Conservation (phyloP, 1,140 invertebrate species). For the Thrips palmi region DNA sequence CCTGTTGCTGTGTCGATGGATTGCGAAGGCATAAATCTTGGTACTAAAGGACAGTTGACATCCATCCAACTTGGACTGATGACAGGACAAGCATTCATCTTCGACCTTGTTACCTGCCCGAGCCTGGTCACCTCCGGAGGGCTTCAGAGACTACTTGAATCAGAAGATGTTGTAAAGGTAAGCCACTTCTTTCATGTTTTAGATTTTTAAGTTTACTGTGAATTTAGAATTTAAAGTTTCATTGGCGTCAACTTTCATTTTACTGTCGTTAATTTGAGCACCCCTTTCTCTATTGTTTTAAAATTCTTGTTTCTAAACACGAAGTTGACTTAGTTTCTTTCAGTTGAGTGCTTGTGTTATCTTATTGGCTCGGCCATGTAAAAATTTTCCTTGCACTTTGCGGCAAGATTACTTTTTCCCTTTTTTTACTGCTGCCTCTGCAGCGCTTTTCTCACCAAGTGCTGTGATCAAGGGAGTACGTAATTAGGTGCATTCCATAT, state of each 20-base stretch:
- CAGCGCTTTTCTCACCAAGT: no score
- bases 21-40: constrained; percentile 81
- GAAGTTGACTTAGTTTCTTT: no score
- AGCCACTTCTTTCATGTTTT: constrained; percentile 12
- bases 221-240: neutral
- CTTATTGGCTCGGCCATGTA: no score
- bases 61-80: constrained; percentile 70
- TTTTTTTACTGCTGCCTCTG: no score
- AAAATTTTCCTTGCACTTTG: no score
- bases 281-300: neutral
- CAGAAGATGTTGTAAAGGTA: constrained; percentile 67
- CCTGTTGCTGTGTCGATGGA: constrained; percentile 58
- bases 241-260: constrained; percentile 1
- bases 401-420: no score
- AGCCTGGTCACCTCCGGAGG: constrained; percentile 57
- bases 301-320: no score
- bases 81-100: constrained; percentile 60
- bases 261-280: neutral
- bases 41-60: constrained; percentile 64
- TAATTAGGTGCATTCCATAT: no score
- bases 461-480: no score
- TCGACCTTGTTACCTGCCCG: constrained; percentile 77
- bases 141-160: constrained; percentile 62
- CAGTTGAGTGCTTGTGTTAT: constrained; percentile 8
- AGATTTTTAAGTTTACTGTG: constrained; percentile 1